A percentile compares a stretch with the other conserved stretches of the same genome.
Evolutionary conservation across 2,888 invertebrate genomes (phyloP).

Genomic region (Dolichopus griseipennis): DNA sequence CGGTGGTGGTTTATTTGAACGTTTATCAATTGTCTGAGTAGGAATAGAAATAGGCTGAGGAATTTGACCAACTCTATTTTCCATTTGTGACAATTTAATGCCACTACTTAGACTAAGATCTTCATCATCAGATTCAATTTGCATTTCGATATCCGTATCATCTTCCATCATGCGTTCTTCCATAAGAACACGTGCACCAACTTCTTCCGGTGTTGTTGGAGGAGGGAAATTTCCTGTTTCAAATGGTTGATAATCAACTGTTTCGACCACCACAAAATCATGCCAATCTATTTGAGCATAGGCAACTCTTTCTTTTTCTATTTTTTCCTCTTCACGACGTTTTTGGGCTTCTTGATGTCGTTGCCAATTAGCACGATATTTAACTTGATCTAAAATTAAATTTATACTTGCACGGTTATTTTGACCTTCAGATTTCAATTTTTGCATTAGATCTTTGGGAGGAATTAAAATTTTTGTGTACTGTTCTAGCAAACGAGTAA

Average conservation of each 20-base stretch:
- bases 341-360: conserved; percentile 88
- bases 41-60: conserved; percentile 41
- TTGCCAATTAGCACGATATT: conserved; percentile 93
- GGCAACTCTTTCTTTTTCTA: conserved; percentile 87
- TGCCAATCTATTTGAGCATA: conserved; percentile 99
- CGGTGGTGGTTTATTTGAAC: conserved; percentile 15
- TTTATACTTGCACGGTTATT: conserved; percentile 48
- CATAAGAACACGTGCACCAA: conserved; percentile 87
- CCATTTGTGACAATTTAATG: conserved; percentile 57
- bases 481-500: conserved; percentile 94
- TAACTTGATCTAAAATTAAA: conserved; percentile 74
- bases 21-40: conserved; percentile 34
- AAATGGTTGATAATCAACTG: conserved; percentile 95
- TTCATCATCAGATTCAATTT: conserved; percentile 77
- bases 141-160: conserved; percentile 80
- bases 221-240: conserved; percentile 95
- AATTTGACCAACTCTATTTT: conserved; percentile 47
- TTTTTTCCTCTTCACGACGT: conserved; percentile 87
- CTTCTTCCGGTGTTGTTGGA: conserved; percentile 94
- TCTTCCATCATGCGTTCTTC: conserved; percentile 72
- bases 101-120: conserved; percentile 44
- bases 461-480: conserved; percentile 97
- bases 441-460: conserved; percentile 78
- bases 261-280: conserved; percentile 99
- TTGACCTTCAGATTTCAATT: conserved; percentile 68